Base-by-base conservation (phyloP, 2,113 vertebrate genomes). In the Takifugu bimaculatus region DNA sequence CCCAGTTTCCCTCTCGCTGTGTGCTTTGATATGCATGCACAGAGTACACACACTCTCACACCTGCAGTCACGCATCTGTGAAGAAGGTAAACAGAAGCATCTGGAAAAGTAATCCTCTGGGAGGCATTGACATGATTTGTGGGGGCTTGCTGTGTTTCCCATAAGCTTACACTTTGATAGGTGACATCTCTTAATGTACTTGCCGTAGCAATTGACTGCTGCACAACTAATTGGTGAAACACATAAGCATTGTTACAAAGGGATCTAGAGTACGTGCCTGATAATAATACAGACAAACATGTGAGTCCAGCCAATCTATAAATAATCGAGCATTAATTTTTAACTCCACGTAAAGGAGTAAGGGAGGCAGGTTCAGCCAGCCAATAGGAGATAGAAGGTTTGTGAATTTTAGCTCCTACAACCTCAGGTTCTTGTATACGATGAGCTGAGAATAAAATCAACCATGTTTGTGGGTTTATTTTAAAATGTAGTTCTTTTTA, bases 31-130 rank as follows among this genome's bases (percentile, higher is more conserved):
- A 54, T 3, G 51, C 45, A 1, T 58, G 49, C 65, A 7, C 58
- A 39, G 65, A 68, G 35, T 11, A 54, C 25, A 65, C 28, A 42
- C 51, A 60, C 69, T 45, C 65, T 14, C 60, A 79, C 65, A 52
- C 76, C 61, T 63, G 69, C 69, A 5, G 35, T 26, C 71, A 66
- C 28, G 74, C 81, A 42, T 85, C 86, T 85, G 74, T 69, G 82
- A 64, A 82, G 83, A 82, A 87, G 81, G 85, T 10, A 87, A 90
- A 89, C 85, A 88, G 77, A 84, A 74, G 81, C 89, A 89, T 88
- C 87, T 90, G 87, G 82, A 90, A 79, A 81, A 81, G 65, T 79
- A 59, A 57, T 84, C 90, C 90, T 75, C 56, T 54, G 88, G 86
- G 87, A 85, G 44, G 48, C 68, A 57, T 74, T 79, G 85, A 82